Base-by-base conservation (phyloP, 2,888 invertebrate species). In the Pseudococcus viburni region DNA sequence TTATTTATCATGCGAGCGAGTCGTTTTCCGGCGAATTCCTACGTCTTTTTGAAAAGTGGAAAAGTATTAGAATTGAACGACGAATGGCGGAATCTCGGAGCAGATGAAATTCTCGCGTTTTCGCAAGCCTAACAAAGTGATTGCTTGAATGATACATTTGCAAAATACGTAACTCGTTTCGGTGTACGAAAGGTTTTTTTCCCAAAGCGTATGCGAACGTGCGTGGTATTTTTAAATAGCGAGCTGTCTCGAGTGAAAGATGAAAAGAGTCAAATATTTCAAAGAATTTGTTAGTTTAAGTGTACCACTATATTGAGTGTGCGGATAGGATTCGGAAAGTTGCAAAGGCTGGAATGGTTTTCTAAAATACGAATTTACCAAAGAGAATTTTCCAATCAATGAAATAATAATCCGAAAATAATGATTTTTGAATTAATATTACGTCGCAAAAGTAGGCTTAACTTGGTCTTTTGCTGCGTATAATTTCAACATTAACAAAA, bases 401-500 rank as follows among this genome's bases (percentile, higher is more conserved):
- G 55, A 55, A 59, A 33, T 33, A 59, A 33, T 33, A 73, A 73
- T 33, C 68, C 59, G n/a, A 73, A 73, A 73, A 73, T 73, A 33
- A 73, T 73, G 26, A 73, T 73, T 73, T 73, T 73, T 73, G 26
- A 73, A 73, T 73, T 73, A 73, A 12, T 15, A 59, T 59, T 55
- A 1, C 6, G 59, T 6, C 1, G 19, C 5, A 59, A 7, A 19
- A 59, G 19, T n/a, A 6, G 19, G 5, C 59, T 6, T 19, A 33
- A 33, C 1, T 33, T 33, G 26, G 3, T 1, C 26, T 15, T 33
- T 59, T 6, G n/a, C 33, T 33, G 12, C 15, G 3, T 33, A 33
- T 33, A 73, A 73, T 73, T 73, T 33, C 12, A 73, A 26, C 59
- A 19, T 59, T 59, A 19, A 59, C 19, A 19, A 59, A 33, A 33